A percentile compares a stretch with the other conserved stretches of the same genome.
These are phyloP conservation scores for Melanitta fusca DNA, from an alignment of 2,797 vertebrate species.

Conservation along the genomic window DNA sequence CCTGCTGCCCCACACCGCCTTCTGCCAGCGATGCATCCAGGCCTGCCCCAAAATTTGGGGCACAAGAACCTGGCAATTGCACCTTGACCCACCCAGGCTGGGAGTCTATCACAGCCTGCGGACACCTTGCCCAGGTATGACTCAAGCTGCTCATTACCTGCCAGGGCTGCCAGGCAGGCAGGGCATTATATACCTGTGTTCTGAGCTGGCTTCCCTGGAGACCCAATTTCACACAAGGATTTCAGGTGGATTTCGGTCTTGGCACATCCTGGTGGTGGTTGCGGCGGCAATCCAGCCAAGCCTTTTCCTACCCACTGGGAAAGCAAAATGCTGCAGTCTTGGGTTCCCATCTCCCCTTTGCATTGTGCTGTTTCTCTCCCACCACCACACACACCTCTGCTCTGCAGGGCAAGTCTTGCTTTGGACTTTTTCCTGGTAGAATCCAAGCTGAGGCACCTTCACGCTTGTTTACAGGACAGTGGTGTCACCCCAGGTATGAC, in stretches of 20 bases:
- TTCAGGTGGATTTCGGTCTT: neutral
- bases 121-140: constrained; percentile 38
- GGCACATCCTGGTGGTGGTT: neutral
- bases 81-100: constrained; percentile 18
- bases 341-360: neutral
- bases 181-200: neutral
- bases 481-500: neutral
- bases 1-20: neutral
- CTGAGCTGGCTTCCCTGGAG: neutral
- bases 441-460: neutral
- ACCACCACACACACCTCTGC: neutral
- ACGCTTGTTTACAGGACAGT: accelerated
- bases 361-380: neutral
- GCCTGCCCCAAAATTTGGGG: constrained; percentile 12
- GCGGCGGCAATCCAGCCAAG: neutral
- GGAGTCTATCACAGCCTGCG: neutral
- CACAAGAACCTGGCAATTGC: neutral
- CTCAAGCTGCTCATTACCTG: constrained; percentile 1
- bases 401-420: accelerated
- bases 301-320: neutral
- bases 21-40: neutral
- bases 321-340: neutral
- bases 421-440: neutral
- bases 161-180: neutral
- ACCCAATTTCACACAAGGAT: constrained; percentile 2